Conservation (phyloP, 1,140 invertebrate species). For the Drosophila azteca region DNA sequence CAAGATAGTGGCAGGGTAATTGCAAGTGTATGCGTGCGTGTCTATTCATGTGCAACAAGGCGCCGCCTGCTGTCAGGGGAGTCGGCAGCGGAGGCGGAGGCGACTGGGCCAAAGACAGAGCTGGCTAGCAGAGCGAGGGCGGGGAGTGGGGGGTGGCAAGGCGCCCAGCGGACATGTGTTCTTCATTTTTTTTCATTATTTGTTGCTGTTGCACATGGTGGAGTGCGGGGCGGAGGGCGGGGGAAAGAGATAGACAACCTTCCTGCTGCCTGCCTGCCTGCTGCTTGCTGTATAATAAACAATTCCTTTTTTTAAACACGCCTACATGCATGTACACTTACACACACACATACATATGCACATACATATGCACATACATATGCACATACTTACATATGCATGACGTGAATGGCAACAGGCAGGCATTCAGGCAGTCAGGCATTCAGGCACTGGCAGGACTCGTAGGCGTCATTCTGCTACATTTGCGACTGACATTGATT, state of each 20-base stretch:
- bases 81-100: background rate
- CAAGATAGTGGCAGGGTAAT: background rate
- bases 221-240: no score
- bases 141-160: background rate
- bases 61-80: conserved; percentile 47
- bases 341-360: conserved; percentile 9
- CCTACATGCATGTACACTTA: conserved; percentile 3
- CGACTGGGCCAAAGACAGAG: conserved; percentile 6
- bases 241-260: conserved; percentile 8
- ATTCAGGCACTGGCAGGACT: no score
- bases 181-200: conserved; percentile 8
- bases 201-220: no score
- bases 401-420: background rate
- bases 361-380: background rate
- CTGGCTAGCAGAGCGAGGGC: no score
- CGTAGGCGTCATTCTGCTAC: no score
- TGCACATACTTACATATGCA: background rate
- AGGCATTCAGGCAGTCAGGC: no score
- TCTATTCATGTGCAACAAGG: conserved; percentile 61
- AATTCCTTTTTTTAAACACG: conserved; percentile 45
- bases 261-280: conserved; percentile 20
- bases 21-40: conserved; percentile 30
- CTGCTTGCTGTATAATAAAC: conserved; percentile 44
- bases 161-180: conserved; percentile 42
- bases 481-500: no score